A percentile compares a stretch with the other conserved stretches of the same genome.
Conservation (phyloP, 2,888 invertebrate species). For the Drosophila monieri region DNA sequence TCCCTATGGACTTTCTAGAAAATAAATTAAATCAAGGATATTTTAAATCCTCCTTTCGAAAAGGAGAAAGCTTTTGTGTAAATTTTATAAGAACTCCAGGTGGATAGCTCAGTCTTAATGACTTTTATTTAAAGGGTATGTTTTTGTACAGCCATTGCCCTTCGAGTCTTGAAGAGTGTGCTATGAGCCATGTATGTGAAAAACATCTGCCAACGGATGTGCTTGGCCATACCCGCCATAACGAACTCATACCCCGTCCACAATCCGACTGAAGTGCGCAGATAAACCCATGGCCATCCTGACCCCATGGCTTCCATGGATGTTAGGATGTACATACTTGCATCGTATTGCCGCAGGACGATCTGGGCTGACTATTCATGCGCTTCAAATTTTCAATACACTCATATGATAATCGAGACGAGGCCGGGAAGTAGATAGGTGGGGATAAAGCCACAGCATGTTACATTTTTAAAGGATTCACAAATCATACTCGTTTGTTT, state of each 20-base stretch:
- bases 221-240: conserved; percentile 49
- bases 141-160: not conserved
- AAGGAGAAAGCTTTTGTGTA: no score
- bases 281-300: conserved; percentile 57
- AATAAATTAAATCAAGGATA: no score
- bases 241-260: conserved; percentile 20
- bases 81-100: not conserved
- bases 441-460: conserved; percentile 51
- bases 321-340: conserved; percentile 1
- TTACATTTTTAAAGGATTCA: conserved; percentile 65
- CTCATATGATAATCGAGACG: conserved; percentile 55
- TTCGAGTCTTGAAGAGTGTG: conserved; percentile 1
- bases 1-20: not conserved
- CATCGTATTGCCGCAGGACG: conserved; percentile 44
- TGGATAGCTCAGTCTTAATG: not conserved
- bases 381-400: conserved; percentile 76
- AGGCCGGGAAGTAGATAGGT: not conserved
- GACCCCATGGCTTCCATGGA: conserved; percentile 11
- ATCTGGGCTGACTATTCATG: conserved; percentile 73
- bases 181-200: conserved; percentile 42
- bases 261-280: conserved; percentile 61
- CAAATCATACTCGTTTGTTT: conserved; percentile 47
- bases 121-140: not conserved
- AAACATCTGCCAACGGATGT: conserved; percentile 75
- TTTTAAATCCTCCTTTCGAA: no score